Conservation (phyloP, 1,140 invertebrate species). For the Samia ricini region DNA sequence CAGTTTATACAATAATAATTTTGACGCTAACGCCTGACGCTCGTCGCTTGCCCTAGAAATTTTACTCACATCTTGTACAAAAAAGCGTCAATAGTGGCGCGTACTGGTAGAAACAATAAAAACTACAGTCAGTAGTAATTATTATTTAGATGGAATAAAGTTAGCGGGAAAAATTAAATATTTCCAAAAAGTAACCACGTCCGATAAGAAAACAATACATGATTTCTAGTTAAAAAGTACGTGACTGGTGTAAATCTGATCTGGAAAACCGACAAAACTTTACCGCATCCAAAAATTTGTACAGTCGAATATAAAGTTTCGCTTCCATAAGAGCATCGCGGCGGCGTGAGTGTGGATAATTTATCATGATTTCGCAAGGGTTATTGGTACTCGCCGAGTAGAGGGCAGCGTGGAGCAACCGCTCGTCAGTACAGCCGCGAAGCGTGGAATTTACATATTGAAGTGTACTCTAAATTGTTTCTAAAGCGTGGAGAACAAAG, state of each 20-base stretch:
- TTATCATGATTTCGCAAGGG: slow-evolving; percentile 71
- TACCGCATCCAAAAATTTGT: slow-evolving; percentile 37
- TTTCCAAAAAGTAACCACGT: too few species aligned
- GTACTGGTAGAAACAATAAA: too few species aligned
- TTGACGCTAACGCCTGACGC: too few species aligned
- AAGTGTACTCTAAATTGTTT: slow-evolving; percentile 48
- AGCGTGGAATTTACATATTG: slow-evolving; percentile 56
- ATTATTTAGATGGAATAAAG: too few species aligned
- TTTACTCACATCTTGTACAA: too few species aligned
- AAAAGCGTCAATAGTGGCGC: too few species aligned
- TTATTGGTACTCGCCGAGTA: slow-evolving; percentile 50
- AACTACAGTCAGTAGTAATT: too few species aligned
- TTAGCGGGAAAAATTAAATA: too few species aligned
- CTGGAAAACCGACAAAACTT: not conserved
- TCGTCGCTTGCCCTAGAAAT: too few species aligned
- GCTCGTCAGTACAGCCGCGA: slow-evolving; percentile 24
- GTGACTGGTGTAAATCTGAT: not conserved
- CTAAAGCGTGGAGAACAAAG: slow-evolving; percentile 34
- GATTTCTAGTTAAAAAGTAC: too few species aligned
- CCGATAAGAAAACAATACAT: too few species aligned
- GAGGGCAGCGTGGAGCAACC: slow-evolving; percentile 40
- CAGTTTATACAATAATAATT: too few species aligned
- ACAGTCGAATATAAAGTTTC: slow-evolving; percentile 22
- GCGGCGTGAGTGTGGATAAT: slow-evolving; percentile 70
- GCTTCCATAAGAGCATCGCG: slow-evolving; percentile 33